Conservation (phyloP, 2,113 vertebrate species). For the Emydocephalus ijimae region DNA sequence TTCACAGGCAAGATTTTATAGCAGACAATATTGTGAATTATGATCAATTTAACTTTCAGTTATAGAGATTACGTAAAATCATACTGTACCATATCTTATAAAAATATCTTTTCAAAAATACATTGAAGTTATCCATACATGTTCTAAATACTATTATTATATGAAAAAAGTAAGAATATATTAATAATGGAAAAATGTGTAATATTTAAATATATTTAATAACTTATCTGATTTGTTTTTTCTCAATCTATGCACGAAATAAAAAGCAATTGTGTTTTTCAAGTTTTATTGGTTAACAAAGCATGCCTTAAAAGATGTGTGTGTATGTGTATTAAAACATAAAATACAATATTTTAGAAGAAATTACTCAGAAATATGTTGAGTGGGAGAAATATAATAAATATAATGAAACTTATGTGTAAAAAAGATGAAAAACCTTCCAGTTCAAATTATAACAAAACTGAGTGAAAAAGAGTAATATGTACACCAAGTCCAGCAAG, state of each 20-base stretch:
- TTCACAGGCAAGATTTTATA: too few relatives aligned
- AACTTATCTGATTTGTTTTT: neutral
- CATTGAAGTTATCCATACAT: neutral
- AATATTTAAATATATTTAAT: neutral
- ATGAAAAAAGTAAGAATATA: neutral
- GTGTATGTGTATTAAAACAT: neutral
- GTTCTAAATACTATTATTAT: neutral
- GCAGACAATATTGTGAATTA: too few relatives aligned
- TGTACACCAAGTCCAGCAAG: neutral
- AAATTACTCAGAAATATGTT: neutral
- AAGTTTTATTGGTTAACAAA: neutral
- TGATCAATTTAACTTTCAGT: neutral
- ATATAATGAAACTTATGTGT: neutral
- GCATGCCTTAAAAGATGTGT: neutral
- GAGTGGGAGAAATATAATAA: neutral
- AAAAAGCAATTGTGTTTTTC: neutral
- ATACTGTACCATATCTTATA: neutral
- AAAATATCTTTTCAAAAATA: neutral
- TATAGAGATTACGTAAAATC: neutral
- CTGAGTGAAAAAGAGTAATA: neutral
- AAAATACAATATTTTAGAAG: neutral
- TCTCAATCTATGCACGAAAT: neutral
- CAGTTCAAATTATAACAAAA: neutral
- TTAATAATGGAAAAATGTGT: neutral
- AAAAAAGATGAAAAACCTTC: neutral